phyloP scores from a whole-genome alignment of 1,140 invertebrate genomes.

The Neomicropteryx cornuta region DNA sequence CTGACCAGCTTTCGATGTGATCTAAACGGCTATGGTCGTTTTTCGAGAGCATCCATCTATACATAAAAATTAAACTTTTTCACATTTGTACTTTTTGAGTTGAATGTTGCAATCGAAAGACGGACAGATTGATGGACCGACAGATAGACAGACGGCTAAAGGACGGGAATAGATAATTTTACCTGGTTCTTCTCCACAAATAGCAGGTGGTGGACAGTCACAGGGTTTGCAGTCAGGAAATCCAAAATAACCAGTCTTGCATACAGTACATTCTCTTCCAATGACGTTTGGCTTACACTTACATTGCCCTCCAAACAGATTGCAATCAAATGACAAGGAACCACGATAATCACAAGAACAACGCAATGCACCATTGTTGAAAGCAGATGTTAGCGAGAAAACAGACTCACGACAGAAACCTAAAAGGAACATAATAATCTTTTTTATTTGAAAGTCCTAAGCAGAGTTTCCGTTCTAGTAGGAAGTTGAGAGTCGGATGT shows the following conservation, averaged over 20 bases:
- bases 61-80: too few species aligned
- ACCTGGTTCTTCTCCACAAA: conserved; percentile 70
- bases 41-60: too few species aligned
- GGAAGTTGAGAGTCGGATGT: too few species aligned
- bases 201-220: conserved; percentile 70
- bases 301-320: conserved; percentile 93
- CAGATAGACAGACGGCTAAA: too few species aligned
- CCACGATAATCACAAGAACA: conserved; percentile 89
- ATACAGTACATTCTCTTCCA: conserved; percentile 80
- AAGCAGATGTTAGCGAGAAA: conserved; percentile 89
- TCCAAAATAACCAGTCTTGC: conserved; percentile 85
- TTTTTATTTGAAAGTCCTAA: too few species aligned
- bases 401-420: conserved; percentile 83
- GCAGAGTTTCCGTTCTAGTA: too few species aligned
- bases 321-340: conserved; percentile 77
- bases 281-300: conserved; percentile 89
- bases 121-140: too few species aligned
- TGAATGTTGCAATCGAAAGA: too few species aligned
- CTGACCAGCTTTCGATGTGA: too few species aligned
- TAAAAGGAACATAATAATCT: conserved; percentile 16
- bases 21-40: too few species aligned
- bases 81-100: too few species aligned
- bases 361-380: conserved; percentile 82
- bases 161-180: too few species aligned
- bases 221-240: conserved; percentile 91